Percentiles rank a stretch among this genome's conserved stretches.
phyloP scores from a whole-genome alignment of 2,113 vertebrate genomes.

The Podilymbus podiceps region DNA sequence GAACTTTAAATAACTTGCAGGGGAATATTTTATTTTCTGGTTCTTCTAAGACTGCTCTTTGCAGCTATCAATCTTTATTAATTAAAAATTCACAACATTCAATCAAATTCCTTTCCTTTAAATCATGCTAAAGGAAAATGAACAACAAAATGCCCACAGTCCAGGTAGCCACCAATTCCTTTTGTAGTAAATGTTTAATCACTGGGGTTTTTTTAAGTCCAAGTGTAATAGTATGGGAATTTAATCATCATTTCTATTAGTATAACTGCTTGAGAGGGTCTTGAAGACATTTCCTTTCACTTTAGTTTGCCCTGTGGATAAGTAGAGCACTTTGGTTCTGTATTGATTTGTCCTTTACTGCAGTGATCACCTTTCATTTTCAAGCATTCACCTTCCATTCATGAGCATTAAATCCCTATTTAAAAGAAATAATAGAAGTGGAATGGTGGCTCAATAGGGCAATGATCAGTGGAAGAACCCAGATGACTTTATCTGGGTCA shows the following conservation, averaged over 20 bases:
- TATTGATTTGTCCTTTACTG: conserved; percentile 71
- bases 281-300: conserved; percentile 43
- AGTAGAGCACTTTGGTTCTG: conserved; percentile 57
- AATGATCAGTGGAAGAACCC: conserved; percentile 57
- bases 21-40: not conserved
- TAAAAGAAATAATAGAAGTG: conserved; percentile 69
- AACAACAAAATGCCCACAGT: conserved; percentile 49
- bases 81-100: conserved; percentile 65
- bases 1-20: conserved; percentile 4
- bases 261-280: conserved; percentile 45
- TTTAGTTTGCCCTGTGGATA: conserved; percentile 58
- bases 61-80: conserved; percentile 20
- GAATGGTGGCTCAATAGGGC: conserved; percentile 60
- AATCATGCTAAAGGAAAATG: conserved; percentile 49
- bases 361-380: conserved; percentile 70
- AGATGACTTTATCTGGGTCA: conserved; percentile 52
- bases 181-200: conserved; percentile 68
- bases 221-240: conserved; percentile 39
- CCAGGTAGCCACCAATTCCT: conserved; percentile 50
- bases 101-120: conserved; percentile 58
- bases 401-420: conserved; percentile 68
- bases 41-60: not conserved
- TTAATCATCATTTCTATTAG: conserved; percentile 61
- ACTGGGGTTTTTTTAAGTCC: conserved; percentile 17
- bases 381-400: conserved; percentile 59